Evolutionary conservation across 2,797 vertebrate genomes (phyloP).

Genomic region (Pogoniulus pusillus): DNA sequence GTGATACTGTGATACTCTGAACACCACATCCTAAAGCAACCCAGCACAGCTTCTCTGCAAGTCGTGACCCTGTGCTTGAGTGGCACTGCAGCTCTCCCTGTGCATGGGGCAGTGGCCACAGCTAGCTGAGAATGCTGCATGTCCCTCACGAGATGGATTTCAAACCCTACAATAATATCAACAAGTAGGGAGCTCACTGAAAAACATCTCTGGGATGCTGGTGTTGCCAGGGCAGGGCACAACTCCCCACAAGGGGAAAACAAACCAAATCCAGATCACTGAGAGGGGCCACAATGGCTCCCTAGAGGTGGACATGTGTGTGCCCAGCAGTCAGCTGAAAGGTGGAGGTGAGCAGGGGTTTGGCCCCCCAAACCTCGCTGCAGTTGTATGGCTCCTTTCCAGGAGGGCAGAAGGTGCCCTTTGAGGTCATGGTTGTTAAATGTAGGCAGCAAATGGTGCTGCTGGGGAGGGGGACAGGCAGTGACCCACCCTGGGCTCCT

Average conservation of each 20-base stretch:
- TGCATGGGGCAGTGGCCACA: accelerated
- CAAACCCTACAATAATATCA: neutral
- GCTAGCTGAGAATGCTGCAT: neutral
- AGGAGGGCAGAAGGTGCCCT: neutral
- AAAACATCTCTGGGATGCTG: neutral
- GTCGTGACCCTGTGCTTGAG: neutral
- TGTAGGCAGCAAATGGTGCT: neutral
- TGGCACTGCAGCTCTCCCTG: accelerated
- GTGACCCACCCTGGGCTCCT: neutral
- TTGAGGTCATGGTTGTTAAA: accelerated
- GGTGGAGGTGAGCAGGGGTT: neutral
- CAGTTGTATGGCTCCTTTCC: neutral
- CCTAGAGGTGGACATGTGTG: accelerated
- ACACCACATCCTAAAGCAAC: neutral
- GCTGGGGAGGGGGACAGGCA: neutral
- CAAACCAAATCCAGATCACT: accelerated
- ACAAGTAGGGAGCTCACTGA: neutral
- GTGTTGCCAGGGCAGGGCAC: neutral
- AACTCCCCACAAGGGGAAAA: neutral
- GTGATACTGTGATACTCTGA: no score
- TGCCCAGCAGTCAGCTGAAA: neutral
- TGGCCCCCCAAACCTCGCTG: neutral
- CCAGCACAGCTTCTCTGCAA: neutral
- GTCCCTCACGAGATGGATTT: neutral
- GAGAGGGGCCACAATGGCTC: neutral